Evolutionary conservation across 2,113 vertebrate species (phyloP).

Genomic region (Eubucco bourcierii): DNA sequence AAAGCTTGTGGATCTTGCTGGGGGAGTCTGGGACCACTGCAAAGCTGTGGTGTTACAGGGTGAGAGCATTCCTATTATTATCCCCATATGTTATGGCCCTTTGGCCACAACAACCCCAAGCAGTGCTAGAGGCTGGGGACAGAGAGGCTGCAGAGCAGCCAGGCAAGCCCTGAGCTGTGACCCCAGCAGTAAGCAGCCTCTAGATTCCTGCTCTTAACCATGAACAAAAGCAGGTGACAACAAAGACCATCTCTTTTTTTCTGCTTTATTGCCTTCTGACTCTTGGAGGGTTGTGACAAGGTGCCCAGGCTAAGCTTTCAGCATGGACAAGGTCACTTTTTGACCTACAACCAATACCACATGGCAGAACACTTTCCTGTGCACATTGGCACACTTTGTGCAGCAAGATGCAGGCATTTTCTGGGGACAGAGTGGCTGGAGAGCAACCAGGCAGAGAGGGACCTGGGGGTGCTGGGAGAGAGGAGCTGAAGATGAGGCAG

Average conservation of each 20-base stretch:
- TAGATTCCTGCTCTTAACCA: neutral
- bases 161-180: conserved; percentile 83
- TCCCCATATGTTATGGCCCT: too few relatives aligned
- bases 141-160: too few relatives aligned
- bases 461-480: too few relatives aligned
- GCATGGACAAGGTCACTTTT: neutral
- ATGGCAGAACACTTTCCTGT: neutral
- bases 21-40: neutral
- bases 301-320: neutral
- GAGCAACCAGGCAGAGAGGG: too few relatives aligned
- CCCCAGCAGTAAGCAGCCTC: conserved; percentile 73
- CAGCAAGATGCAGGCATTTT: neutral
- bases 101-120: too few relatives aligned
- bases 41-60: neutral
- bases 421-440: too few relatives aligned
- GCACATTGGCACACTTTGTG: neutral
- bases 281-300: neutral
- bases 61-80: neutral
- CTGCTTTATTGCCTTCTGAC: neutral
- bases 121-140: too few relatives aligned
- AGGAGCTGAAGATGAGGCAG: too few relatives aligned
- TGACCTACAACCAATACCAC: neutral
- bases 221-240: neutral
- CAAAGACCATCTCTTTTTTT: too few relatives aligned
- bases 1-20: neutral